Percentiles rank a stretch among this genome's conserved stretches.
phyloP scores from a whole-genome alignment of 1,140 invertebrate species.

The Brachionus angularis region DNA sequence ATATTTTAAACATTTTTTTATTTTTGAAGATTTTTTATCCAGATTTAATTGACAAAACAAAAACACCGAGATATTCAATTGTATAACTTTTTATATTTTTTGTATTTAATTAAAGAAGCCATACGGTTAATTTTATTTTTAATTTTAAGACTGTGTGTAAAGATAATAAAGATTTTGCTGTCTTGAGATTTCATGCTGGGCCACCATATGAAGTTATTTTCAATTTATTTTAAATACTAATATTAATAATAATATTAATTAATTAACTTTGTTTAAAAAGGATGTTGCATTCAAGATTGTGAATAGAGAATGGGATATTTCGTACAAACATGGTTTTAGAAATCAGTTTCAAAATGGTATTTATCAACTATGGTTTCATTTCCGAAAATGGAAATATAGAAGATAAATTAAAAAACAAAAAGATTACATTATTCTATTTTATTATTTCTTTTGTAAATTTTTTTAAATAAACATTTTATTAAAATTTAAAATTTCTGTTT shows the following conservation, averaged over 20 bases:
- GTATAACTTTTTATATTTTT: constrained; percentile 47
- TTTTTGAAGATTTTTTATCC: constrained; percentile 91
- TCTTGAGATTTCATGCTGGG: constrained; percentile 87
- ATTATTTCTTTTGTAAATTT: no score
- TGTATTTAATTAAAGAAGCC: not conserved
- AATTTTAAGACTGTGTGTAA: constrained; percentile 81
- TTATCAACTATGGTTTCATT: constrained; percentile 98
- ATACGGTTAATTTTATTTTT: constrained; percentile 53
- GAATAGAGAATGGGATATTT: constrained; percentile 98
- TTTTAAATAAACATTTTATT: no score
- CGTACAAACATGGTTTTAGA: constrained; percentile 91
- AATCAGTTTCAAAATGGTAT: constrained; percentile 99
- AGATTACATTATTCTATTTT: no score
- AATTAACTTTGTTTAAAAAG: no score
- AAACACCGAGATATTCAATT: constrained; percentile 87
- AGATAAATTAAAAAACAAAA: no score
- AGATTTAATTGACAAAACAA: constrained; percentile 89
- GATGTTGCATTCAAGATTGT: constrained; percentile 99
- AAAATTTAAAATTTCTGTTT: no score
- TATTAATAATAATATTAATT: constrained; percentile 47
- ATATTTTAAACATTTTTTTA: constrained; percentile 9
- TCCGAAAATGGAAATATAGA: constrained; percentile 91
- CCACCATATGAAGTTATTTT: constrained; percentile 98
- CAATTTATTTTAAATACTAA: not conserved
- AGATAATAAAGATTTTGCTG: constrained; percentile 90